These are phyloP conservation scores for Pseudobourletiella spinata DNA, from an alignment of 1,140 invertebrate species.

Conservation along the genomic window DNA sequence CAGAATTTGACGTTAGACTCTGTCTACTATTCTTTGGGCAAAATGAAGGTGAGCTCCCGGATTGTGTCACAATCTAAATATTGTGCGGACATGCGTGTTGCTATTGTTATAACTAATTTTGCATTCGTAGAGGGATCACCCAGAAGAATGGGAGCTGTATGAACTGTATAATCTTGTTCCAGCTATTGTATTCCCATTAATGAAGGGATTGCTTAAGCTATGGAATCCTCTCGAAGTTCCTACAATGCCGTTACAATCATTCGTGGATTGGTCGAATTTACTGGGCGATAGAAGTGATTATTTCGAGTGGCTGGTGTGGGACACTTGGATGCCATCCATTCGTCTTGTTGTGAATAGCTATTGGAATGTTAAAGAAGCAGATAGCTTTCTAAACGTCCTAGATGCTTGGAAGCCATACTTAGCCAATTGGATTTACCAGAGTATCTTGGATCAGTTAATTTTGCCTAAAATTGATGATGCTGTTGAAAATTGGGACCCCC, in stretches of 20 bases:
- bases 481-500: slow-evolving; percentile 87
- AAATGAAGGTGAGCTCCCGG: slow-evolving; percentile 16
- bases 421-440: slow-evolving; percentile 72
- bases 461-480: slow-evolving; percentile 67
- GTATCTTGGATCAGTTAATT: slow-evolving; percentile 71
- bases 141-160: slow-evolving; percentile 54
- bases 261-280: slow-evolving; percentile 62
- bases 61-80: too few species aligned
- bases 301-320: slow-evolving; percentile 76
- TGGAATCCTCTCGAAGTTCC: slow-evolving; percentile 67
- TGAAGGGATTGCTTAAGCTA: slow-evolving; percentile 55
- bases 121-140: slow-evolving; percentile 21
- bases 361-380: slow-evolving; percentile 62
- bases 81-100: too few species aligned
- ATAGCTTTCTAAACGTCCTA: slow-evolving; percentile 66
- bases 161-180: slow-evolving; percentile 56
- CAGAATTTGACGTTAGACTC: slow-evolving; percentile 4
- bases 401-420: slow-evolving; percentile 70
- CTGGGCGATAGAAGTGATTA: slow-evolving; percentile 51
- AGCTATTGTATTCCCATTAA: slow-evolving; percentile 53
- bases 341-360: slow-evolving; percentile 49
- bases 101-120: too few species aligned
- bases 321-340: slow-evolving; percentile 76
- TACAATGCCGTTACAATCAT: slow-evolving; percentile 52
- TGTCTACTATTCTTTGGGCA: slow-evolving; percentile 12